Evolutionary conservation across 2,113 vertebrate genomes (phyloP), one percentile per base, ranked within the genome.

Genomic region (Pontoporia blainvillei): DNA sequence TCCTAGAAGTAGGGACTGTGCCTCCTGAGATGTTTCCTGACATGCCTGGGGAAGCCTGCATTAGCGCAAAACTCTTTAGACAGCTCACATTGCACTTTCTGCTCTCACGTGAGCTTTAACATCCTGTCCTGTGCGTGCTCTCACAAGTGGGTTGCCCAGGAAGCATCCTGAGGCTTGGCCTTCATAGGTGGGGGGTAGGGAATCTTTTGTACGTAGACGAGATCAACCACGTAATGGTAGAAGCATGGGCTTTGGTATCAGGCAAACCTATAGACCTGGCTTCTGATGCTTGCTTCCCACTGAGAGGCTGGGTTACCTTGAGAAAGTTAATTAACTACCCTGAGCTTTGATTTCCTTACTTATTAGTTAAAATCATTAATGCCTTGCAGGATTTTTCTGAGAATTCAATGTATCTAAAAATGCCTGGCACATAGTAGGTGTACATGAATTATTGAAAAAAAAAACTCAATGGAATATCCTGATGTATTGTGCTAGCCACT

Each of bases 211-310:
- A 34, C 27, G 36, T 13, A 62, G 66, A 44, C 8, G 64, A 75
- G 72, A 44, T 21, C 79, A 71, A 11, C 20, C 49, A 52, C 2
- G 6, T n/a, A 64, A 78, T 36, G 34, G 64, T 25, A n/a, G 67
- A n/a, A 88, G 14, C 64, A 17, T 31, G 64, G 44, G 11, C 82
- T 94, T 93, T 69, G 88, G 57, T 62, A 61, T 61, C 52, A 49
- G 57, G 71, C 21, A 64, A 39, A 41, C 34, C 41, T 23, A 14
- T 4, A 66, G 49, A 64, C 27, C n/a, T 59, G 46, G 64, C 21
- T 92, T 96, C 90, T 31, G 23, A 8, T 39, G 44, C 86, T 81
- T 36, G 67, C 44, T 79, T 71, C 59, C 49, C 17, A 12, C 17
- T 11, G 0, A 27, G 71, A 81, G 81, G 57, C 57, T 84, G 54